Conservation (phyloP, 1,140 invertebrate genomes). For the Odontomachus brunneus region DNA sequence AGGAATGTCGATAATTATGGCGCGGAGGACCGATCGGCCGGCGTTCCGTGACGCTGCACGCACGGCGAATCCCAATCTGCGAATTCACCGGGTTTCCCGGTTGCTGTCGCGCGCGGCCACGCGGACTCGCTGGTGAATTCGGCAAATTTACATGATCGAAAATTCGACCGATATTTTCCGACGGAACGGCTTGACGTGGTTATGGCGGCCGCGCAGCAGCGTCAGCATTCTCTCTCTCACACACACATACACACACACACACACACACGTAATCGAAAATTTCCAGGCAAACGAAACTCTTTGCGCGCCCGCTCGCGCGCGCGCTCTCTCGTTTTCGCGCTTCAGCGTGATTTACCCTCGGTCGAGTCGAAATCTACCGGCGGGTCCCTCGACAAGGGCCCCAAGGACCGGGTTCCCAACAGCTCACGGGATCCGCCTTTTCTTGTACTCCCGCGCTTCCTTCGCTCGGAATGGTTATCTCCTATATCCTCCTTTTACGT, state of each 20-base stretch:
- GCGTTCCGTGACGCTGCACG: constrained; percentile 29
- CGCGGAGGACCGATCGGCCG: constrained; percentile 51
- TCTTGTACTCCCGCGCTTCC: constrained; percentile 36
- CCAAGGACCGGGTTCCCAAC: constrained; percentile 47
- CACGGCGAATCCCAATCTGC: constrained; percentile 49
- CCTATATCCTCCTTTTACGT: constrained; percentile 58
- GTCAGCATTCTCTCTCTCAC: constrained; percentile 54
- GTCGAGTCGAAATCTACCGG: constrained; percentile 45
- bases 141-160: constrained; percentile 21
- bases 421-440: constrained; percentile 50
- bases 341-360: constrained; percentile 63
- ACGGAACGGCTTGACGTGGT: constrained; percentile 11
- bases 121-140: not conserved
- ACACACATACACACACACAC: too few species aligned
- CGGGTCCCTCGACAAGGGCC: constrained; percentile 49
- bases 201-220: not conserved
- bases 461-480: constrained; percentile 53
- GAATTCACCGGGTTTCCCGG: constrained; percentile 36
- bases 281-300: constrained; percentile 51
- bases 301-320: constrained; percentile 16
- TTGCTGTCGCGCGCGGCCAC: not conserved
- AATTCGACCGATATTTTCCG: constrained; percentile 20
- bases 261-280: constrained; percentile 47
- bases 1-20: constrained; percentile 58
- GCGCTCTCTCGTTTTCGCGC: constrained; percentile 20